Evolutionary conservation across 2,888 invertebrate genomes (phyloP).

Genomic region (Sepioteuthis lessoniana): DNA sequence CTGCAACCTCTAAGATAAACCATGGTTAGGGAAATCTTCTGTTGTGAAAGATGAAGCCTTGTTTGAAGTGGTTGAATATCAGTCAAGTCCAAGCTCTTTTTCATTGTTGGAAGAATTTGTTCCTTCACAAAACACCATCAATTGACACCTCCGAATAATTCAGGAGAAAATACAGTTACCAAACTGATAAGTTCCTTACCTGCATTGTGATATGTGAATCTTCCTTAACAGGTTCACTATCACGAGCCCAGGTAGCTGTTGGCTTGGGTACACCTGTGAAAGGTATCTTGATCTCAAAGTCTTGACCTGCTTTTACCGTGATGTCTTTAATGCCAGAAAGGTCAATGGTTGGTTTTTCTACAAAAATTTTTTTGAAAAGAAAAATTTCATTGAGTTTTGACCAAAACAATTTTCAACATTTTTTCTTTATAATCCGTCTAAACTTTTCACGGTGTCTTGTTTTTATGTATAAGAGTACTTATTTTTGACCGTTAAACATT

Average conservation of each 20-base stretch:
- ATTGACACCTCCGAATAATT: too few species aligned
- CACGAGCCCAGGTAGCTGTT: slow-evolving; percentile 86
- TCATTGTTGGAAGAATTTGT: too few species aligned
- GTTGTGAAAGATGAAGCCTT: too few species aligned
- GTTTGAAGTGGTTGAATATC: too few species aligned
- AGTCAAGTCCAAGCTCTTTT: too few species aligned
- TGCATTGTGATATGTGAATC: slow-evolving; percentile 65
- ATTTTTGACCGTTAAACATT: too few species aligned
- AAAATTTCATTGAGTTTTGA: neutral
- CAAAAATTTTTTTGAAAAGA: slow-evolving; percentile 41
- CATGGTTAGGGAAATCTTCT: too few species aligned
- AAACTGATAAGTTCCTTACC: slow-evolving; percentile 55
- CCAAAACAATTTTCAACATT: neutral
- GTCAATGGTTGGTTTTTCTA: slow-evolving; percentile 97
- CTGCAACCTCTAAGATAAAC: too few species aligned
- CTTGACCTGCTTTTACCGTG: slow-evolving; percentile 96
- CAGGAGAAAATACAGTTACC: too few species aligned
- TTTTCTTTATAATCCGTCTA: neutral
- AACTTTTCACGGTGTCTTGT: neutral
- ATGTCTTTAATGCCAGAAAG: slow-evolving; percentile 94
- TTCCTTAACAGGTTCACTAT: slow-evolving; percentile 75
- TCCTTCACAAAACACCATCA: too few species aligned
- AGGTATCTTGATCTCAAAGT: slow-evolving; percentile 96
- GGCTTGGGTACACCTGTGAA: slow-evolving; percentile 95
- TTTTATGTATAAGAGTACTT: neutral